These are phyloP conservation scores for Eulemur albifrons DNA, from an alignment of 2,797 vertebrate species.

Conservation along the genomic window DNA sequence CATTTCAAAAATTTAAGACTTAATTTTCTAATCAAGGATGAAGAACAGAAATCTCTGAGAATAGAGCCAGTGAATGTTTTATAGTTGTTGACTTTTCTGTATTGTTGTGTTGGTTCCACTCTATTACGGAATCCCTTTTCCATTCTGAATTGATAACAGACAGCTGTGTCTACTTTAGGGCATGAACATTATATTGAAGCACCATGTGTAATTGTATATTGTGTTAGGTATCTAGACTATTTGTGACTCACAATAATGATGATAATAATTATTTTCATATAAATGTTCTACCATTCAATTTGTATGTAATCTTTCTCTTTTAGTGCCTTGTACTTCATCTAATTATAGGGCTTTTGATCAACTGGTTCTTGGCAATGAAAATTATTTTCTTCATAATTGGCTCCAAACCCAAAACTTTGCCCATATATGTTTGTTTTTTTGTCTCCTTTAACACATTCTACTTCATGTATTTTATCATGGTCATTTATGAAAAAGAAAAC, in stretches of 20 bases:
- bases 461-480: not conserved
- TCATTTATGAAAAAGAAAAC: not conserved
- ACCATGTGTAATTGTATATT: conserved; percentile 7
- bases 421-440: not conserved
- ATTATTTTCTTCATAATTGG: conserved; percentile 48
- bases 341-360: conserved; percentile 58
- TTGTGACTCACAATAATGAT: conserved; percentile 44
- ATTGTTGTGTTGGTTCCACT: not conserved
- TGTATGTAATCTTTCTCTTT: conserved; percentile 40
- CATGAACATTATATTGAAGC: not conserved
- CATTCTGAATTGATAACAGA: not conserved
- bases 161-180: not conserved
- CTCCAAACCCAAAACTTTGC: not conserved
- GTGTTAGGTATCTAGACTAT: conserved; percentile 21
- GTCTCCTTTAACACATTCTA: not conserved
- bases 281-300: conserved; percentile 52
- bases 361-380: not conserved
- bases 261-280: conserved; percentile 53
- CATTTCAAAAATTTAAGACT: not conserved
- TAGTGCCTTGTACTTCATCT: conserved; percentile 19
- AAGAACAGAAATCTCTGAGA: not conserved
- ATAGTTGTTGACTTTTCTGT: not conserved
- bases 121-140: not conserved
- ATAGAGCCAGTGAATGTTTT: not conserved
- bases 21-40: not conserved